phyloP scores from a whole-genome alignment of 2,888 invertebrate species.

The Dasypolia templi region DNA sequence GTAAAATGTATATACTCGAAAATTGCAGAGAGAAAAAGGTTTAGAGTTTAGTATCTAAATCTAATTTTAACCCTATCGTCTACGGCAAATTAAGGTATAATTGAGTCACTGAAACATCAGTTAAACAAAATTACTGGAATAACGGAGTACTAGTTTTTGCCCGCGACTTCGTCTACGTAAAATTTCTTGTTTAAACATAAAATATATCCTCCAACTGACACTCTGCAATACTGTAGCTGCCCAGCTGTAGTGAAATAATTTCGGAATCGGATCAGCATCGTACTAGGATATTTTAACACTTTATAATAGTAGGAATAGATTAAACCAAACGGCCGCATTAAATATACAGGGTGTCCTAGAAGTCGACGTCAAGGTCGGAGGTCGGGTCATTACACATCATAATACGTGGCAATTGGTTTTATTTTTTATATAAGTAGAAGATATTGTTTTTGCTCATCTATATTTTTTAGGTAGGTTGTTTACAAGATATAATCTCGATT shows the following conservation, averaged over 20 bases:
- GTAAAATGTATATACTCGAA: constrained; percentile 19
- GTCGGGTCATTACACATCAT: too few relatives aligned
- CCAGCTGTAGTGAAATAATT: background rate
- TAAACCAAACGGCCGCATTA: constrained; percentile 1
- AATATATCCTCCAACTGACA: too few relatives aligned
- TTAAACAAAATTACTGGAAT: constrained; percentile 28
- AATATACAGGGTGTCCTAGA: too few relatives aligned
- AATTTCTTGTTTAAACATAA: background rate
- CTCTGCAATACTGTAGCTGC: background rate
- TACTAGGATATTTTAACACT: too few relatives aligned
- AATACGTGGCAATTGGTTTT: too few relatives aligned
- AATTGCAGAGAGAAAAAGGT: background rate
- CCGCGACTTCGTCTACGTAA: background rate
- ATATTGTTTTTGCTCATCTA: constrained; percentile 1
- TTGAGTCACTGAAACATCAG: constrained; percentile 14
- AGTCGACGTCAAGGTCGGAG: too few relatives aligned
- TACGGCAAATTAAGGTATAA: constrained; percentile 15
- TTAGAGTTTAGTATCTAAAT: constrained; percentile 15
- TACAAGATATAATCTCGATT: background rate
- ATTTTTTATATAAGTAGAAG: too few relatives aligned
- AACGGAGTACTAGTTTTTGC: background rate
- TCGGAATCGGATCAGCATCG: background rate
- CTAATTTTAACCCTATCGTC: constrained; percentile 18
- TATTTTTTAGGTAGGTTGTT: background rate
- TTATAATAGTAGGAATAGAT: background rate